Base-by-base conservation (phyloP, 2,113 vertebrate species). In the Lasiurus borealis region DNA sequence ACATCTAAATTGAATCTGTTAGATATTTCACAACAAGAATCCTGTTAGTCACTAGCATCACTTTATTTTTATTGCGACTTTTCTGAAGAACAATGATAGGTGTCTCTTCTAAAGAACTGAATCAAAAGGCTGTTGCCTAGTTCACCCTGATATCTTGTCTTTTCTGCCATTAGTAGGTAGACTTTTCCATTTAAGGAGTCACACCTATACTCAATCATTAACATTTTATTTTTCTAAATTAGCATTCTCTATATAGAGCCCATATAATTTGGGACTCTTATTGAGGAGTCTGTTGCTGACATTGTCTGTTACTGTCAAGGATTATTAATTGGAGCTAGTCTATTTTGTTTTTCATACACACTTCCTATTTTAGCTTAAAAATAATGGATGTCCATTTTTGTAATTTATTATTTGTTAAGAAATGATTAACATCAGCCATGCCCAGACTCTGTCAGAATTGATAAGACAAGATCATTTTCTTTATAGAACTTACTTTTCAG, bases 31-130 rank as follows among this genome's bases (percentile, higher is more conserved):
- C 46, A 96, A 29, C 40, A 93, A 64, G 14, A 95, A 29, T 91
- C 50, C 23, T 96, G 5, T 84, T 85, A 85, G 59, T 91, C 83
- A 81, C 57, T 93, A 93, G 50, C 8, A 94, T 69, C 29, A 62
- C 29, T 75, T 97, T 96, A 80, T 91, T 98, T 98, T 98, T 85
- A 57, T 88, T 92, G 90, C 92, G 27, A 5, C 19, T 76, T 97
- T 97, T 95, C 66, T 69, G 84, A 89, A 95, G 83, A 96, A 97
- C 92, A 75, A 92, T 87, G 68, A 50, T 31, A 3, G 44, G 27
- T 76, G 0, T 85, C 31, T 92, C 11, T 54, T 83, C n/a, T 88
- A 16, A 93, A 95, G 36, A 18, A 93, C 18, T 25, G 52, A 83
- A 27, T 83, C 86, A 94, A 89, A 95, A 94, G 72, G 18, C 27